Evolutionary conservation across 2,797 vertebrate genomes (phyloP).

Genomic region (Orestias chungarensis): DNA sequence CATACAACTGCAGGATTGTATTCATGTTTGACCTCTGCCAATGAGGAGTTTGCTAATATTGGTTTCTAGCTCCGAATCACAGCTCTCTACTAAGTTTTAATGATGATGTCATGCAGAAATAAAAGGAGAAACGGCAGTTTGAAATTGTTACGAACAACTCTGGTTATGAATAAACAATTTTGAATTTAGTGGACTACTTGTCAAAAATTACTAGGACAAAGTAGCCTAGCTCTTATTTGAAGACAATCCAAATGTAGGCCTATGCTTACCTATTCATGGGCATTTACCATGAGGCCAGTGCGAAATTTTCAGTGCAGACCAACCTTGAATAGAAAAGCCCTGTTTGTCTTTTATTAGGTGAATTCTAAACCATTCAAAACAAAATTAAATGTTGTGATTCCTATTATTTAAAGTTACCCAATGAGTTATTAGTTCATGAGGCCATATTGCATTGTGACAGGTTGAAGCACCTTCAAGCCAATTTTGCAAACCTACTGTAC

Average conservation of each 20-base stretch:
- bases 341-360: background rate
- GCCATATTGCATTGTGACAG: background rate
- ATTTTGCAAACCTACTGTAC: constrained; percentile 29
- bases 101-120: background rate
- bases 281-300: background rate
- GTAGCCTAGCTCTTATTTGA: background rate
- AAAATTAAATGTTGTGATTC: too few species aligned
- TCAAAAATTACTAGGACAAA: background rate
- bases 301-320: background rate
- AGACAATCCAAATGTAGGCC: background rate
- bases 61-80: background rate
- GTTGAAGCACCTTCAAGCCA: constrained; percentile 19
- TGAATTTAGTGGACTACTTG: background rate
- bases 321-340: background rate
- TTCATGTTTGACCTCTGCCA: background rate
- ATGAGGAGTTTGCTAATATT: background rate
- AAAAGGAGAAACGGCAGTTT: background rate
- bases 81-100: background rate
- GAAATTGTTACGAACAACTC: background rate
- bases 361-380: background rate
- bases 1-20: too few species aligned
- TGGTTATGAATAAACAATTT: background rate
- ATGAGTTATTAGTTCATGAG: too few species aligned
- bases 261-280: background rate
- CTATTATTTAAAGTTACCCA: too few species aligned